Evolutionary conservation across 2,888 invertebrate genomes (phyloP), one percentile per base, ranked within the genome.

Genomic region (Diachrysia chrysitis): DNA sequence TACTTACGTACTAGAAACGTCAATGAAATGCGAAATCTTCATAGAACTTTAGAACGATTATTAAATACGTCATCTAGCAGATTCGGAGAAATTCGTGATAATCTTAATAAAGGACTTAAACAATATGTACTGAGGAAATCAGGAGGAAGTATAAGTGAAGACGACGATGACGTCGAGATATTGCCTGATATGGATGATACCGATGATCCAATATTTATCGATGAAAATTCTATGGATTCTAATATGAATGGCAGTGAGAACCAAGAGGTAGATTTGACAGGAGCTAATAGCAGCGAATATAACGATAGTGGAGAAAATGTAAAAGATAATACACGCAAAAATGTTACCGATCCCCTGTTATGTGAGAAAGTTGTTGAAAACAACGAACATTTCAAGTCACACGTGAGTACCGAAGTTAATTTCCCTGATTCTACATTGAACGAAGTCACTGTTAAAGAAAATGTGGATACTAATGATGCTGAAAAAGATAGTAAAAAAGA

Each of bases 21-120:
- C 0, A 89, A 90, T 68, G 96, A 96, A 85, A 94, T 96, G 86
- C 94, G 95, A 48, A 90, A 87, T 63, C 89, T 96, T 23, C 96
- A 96, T 80, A 96, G 93, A 83, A 92, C 93, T 55, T 85, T 96
- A 57, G 96, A 96, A 71, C 94, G 96, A 62, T 87, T 96, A 54
- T 81, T 96, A 59, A 95, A 93, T 71, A 96, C 95, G 0, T 96
- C 96, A 0, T 90, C 95, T 32, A 94, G 92, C 72, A 92, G 96
- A 65, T 94, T 96, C 70, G 91, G 91, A 58, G 96, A 96, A 85
- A 95, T 96, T 35, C 88, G 95, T 57, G 95, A 96, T 59, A 96
- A 95, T 86, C 87, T 96, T 14, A 93, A 95, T 76, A 94, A 93
- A 54, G 96, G 96, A 58, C 93, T 96, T 68, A 95, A 96, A 79